A percentile compares a stretch with the other conserved stretches of the same genome.
Conservation (phyloP, 2,113 vertebrate genomes). For the Trematomus loennbergii region DNA sequence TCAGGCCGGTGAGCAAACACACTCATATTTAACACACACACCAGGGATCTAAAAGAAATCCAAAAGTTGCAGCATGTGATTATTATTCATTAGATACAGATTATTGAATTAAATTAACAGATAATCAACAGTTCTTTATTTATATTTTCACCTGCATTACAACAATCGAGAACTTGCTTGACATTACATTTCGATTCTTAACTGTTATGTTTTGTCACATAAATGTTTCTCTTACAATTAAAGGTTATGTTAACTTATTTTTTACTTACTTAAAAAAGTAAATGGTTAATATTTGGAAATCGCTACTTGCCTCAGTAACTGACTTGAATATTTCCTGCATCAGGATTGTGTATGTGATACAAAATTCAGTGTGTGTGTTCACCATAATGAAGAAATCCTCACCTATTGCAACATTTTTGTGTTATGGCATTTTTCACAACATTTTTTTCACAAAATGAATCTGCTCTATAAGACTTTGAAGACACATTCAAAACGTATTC, state of each 20-base stretch:
- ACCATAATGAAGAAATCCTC: too few relatives aligned
- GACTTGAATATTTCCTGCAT: too few relatives aligned
- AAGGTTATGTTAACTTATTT: too few relatives aligned
- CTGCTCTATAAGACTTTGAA: not conserved
- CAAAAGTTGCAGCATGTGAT: not conserved
- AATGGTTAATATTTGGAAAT: too few relatives aligned
- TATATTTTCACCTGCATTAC: not conserved
- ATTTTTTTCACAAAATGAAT: not conserved
- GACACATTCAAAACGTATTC: not conserved
- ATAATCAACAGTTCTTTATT: not conserved
- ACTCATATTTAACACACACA: not conserved
- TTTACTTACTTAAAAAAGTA: too few relatives aligned
- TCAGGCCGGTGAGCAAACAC: conserved; percentile 88
- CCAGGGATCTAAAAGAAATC: not conserved
- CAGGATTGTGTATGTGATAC: not conserved
- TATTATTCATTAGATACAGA: not conserved
- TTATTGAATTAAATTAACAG: not conserved
- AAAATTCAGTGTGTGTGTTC: not conserved
- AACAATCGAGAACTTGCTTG: too few relatives aligned
- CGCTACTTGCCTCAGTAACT: too few relatives aligned
- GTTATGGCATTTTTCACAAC: too few relatives aligned
- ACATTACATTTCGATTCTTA: too few relatives aligned
- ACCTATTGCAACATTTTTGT: too few relatives aligned
- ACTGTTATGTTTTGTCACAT: too few relatives aligned
- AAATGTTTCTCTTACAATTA: too few relatives aligned